phyloP scores from a whole-genome alignment of 35 echinoderm and acorn worm species.

The Strongylocentrotus purpuratus region DNA sequence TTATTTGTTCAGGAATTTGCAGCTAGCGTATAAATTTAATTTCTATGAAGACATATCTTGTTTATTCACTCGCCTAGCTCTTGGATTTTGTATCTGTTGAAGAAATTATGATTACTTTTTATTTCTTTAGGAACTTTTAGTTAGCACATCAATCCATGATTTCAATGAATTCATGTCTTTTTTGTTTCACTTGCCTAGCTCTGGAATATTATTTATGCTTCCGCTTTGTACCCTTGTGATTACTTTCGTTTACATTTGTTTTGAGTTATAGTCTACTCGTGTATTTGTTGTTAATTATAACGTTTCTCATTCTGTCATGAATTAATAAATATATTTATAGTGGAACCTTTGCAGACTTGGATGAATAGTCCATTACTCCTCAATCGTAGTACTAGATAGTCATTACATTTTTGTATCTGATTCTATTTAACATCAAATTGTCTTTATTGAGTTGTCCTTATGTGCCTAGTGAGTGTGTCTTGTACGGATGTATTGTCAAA shows the following conservation, averaged over 20 bases:
- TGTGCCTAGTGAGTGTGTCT: neutral
- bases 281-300: neutral
- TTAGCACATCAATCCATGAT: too few relatives aligned
- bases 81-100: too few relatives aligned
- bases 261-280: neutral
- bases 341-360: neutral
- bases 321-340: neutral
- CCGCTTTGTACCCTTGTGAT: neutral
- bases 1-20: neutral
- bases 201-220: conserved; percentile 13
- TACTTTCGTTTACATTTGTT: neutral
- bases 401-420: neutral
- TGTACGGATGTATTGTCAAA: neutral
- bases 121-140: too few relatives aligned
- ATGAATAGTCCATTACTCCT: neutral
- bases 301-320: neutral
- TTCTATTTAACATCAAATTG: neutral
- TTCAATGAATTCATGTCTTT: too few relatives aligned
- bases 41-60: too few relatives aligned
- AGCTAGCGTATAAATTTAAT: too few relatives aligned
- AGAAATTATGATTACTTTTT: too few relatives aligned
- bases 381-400: neutral
- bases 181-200: neutral
- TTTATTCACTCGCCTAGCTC: too few relatives aligned
- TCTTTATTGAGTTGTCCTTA: neutral